Conservation (phyloP, 2,113 vertebrate species). For the Ailuropoda melanoleuca region DNA sequence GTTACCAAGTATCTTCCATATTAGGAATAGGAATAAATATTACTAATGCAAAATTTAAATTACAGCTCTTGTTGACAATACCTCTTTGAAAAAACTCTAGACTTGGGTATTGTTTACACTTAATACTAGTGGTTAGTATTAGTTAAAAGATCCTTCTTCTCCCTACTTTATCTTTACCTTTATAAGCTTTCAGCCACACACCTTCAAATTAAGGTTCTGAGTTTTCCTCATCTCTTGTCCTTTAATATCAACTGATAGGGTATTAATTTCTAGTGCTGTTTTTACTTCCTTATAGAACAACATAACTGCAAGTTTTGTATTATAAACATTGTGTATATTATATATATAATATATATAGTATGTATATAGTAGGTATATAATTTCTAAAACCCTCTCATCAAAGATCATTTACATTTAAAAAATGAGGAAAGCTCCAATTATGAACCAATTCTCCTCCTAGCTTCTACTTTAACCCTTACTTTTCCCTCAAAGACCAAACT, state of each 20-base stretch:
- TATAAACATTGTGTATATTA: not conserved
- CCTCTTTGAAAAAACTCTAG: not conserved
- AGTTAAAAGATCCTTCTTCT: not conserved
- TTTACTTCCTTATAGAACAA: conserved; percentile 62
- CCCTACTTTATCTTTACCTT: not conserved
- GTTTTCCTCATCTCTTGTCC: conserved; percentile 53
- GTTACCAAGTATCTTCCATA: not conserved
- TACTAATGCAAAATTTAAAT: not conserved
- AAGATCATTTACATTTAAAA: not conserved
- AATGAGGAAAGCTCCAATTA: not conserved
- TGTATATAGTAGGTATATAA: not conserved
- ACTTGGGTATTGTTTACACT: not conserved
- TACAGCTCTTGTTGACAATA: not conserved
- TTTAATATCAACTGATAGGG: conserved; percentile 57
- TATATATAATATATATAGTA: not conserved
- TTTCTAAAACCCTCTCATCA: not conserved
- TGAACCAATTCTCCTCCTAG: not conserved
- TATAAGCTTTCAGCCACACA: not conserved
- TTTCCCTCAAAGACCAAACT: not conserved
- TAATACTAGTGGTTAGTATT: not conserved
- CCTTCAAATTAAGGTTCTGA: conserved; percentile 10
- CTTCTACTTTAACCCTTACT: too few species aligned
- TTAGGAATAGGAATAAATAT: not conserved
- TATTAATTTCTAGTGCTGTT: conserved; percentile 71
- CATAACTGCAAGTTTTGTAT: not conserved